Base-by-base conservation (phyloP, 2,797 vertebrate species). In the Characodon lateralis region DNA sequence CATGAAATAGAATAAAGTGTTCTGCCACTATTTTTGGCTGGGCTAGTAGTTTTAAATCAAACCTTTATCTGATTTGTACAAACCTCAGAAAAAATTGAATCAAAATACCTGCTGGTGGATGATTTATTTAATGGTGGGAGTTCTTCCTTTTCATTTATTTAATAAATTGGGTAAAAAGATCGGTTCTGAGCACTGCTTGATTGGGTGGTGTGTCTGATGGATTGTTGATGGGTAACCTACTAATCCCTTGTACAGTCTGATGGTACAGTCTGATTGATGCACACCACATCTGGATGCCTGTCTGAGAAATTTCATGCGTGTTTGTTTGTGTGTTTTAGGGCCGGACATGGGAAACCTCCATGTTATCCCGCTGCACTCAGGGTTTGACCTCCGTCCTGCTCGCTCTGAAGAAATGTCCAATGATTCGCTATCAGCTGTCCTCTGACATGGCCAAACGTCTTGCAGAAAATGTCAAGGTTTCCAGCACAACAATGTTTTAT, bases 331-430 rank as follows among this genome's bases (percentile, higher is more conserved):
- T 77, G 65, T 63, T 31, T 56, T 84, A 99, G 98, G 97, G 97
- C 0, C 95, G 96, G 53, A 97, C 90, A 90, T 99, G 98, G 98
- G 97, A 98, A 28, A 93, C 96, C 0, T 89, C 91, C n/a, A 95
- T 97, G 77, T 90, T 99, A 65, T 89, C 95, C 24, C 95, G 98
- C 81, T 96, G 96, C 1, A 98, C 97, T 31, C 97, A 99, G 86
- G 98, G 98, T 31, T 91, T 99, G 90, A 99, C 98, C 0, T 98
- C 98, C 0, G 95, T 99, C 79, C 96, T 99, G 0, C 89, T 99
- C n/a, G 97, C 98, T 1, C 94, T 99, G 56, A 99, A 99, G 94
- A 99, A 99, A 58, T 99, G 98, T 81, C 98, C 98, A 1, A 97
- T 99, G 97, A 99, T 99, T 80, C 97, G 98, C 7, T 99, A 99